These are phyloP conservation scores for Melanostoma mellinum DNA, from an alignment of 2,888 invertebrate species.

Conservation along the genomic window DNA sequence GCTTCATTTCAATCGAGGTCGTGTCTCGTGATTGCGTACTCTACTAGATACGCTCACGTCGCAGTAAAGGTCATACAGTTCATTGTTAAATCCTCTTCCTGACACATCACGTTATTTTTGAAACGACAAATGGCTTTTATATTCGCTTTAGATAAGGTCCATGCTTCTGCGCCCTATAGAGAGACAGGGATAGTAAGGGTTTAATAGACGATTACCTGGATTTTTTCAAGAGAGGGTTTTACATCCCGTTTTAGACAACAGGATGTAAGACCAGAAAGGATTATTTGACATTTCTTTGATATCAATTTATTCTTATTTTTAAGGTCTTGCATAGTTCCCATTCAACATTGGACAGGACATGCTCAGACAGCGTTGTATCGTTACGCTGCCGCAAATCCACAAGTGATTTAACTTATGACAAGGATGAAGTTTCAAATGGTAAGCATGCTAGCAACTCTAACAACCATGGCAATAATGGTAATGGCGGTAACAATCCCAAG, in stretches of 20 bases:
- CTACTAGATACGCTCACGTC: no score
- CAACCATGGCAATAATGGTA: conserved; percentile 60
- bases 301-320: background rate
- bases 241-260: no score
- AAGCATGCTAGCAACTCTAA: conserved; percentile 75
- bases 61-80: no score
- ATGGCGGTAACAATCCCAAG: conserved; percentile 77
- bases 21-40: no score
- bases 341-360: conserved; percentile 81
- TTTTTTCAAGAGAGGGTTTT: no score
- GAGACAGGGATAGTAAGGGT: no score
- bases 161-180: no score
- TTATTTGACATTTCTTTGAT: background rate
- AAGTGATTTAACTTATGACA: conserved; percentile 86
- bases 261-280: background rate
- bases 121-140: background rate
- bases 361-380: conserved; percentile 81
- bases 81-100: no score
- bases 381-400: conserved; percentile 88
- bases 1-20: no score
- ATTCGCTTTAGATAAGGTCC: background rate
- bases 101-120: no score
- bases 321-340: conserved; percentile 81
- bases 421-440: conserved; percentile 82
- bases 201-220: no score